Evolutionary conservation across 1,140 invertebrate species (phyloP), one percentile per base, ranked within the genome.

Genomic region (Lasioglossum albipes): DNA sequence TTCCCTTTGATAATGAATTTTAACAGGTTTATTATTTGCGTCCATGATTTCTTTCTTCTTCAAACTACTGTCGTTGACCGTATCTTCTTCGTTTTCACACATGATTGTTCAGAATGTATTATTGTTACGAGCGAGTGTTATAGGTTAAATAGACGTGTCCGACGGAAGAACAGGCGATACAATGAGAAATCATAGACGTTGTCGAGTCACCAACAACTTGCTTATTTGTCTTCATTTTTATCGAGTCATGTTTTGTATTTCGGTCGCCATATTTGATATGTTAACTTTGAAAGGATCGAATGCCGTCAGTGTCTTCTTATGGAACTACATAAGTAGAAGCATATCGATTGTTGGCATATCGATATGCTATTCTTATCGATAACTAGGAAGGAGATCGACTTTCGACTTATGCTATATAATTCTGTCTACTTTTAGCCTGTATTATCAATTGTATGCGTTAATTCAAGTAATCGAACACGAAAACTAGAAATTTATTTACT

Each of bases 1-100:
- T 85, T 96, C 95, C 87, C 95, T 96, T 91, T 96, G 96, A 36
- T 75, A 86, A 22, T 22, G 61, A 80, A 62, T 66, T 1, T 73
- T 41, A 1, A 49, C 20, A 59, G 61, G 12, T 13, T 0, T 57
- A 2, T 13, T 20, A 4, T 1, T 18, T 1, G 42, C 57, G n/a
- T 5, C 18, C 68, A 81, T 79, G n/a, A 4, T 65, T 7, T 20
- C 20, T 49, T 42, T 22, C 18, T 66, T 22, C 12, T 79, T 42
- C 6, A 31, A 42, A 59, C 6, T 52, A 20, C 42, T 49, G 7
- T 61, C 20, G 20, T 54, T 31, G 41, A 10, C 20, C 57, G 31
- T 65, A n/a, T 31, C 0, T 45, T n/a, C 7, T 10, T 16, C 5
- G 57, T 54, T 36, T 7, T 74, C 41, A 52, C 65, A 27, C 77